A percentile compares a stretch with the other conserved stretches of the same genome.
Conservation (phyloP, 2,113 vertebrate species). For the Burhinus bistriatus region DNA sequence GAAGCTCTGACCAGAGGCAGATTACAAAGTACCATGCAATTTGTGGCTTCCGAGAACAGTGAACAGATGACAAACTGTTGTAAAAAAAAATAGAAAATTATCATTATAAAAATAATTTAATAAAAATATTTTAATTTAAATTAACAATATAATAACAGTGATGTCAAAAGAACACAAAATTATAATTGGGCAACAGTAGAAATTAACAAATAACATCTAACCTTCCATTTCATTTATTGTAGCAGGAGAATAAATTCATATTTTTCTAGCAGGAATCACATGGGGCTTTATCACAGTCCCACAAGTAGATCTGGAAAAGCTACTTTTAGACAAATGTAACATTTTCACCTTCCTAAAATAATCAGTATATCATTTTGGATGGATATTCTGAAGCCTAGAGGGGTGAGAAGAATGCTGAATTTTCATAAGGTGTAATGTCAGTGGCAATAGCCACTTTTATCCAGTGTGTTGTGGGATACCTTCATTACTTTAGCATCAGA, state of each 20-base stretch:
- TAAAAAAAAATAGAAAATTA: not conserved
- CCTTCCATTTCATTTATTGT: not conserved
- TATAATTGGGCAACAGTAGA: not conserved
- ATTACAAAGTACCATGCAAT: not conserved
- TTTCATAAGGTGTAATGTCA: not conserved
- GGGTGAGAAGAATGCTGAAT: not conserved
- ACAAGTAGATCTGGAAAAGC: not conserved
- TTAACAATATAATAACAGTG: not conserved
- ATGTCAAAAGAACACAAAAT: not conserved
- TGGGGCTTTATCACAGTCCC: not conserved
- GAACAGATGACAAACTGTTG: not conserved
- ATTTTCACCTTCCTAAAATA: not conserved
- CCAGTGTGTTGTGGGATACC: not conserved
- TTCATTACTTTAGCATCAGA: not conserved
- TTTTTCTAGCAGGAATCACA: not conserved
- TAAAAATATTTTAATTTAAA: not conserved
- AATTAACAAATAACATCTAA: not conserved
- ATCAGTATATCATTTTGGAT: not conserved
- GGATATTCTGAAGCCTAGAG: not conserved
- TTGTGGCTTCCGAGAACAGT: not conserved
- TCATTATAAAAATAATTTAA: not conserved
- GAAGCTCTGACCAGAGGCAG: not conserved
- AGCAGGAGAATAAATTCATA: not conserved
- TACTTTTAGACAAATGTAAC: not conserved
- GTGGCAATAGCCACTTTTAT: not conserved